Evolutionary conservation across 1,140 invertebrate genomes (phyloP).

Genomic region (Cotesia vestalis): DNA sequence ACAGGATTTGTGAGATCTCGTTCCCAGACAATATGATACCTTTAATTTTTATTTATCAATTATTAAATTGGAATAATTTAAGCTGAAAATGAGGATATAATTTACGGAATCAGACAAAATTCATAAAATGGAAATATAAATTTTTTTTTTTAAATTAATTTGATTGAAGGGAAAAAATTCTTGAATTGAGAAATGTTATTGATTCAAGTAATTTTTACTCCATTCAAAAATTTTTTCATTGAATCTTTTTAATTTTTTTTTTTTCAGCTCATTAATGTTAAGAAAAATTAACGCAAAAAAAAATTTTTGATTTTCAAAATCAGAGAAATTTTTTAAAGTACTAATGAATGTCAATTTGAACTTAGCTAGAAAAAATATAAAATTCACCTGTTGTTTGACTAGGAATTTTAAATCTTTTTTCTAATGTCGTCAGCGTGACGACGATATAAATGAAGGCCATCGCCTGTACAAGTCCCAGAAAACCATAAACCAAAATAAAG

Average conservation of each 20-base stretch:
- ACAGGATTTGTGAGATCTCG: constrained; percentile 76
- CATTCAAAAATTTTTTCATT: too few relatives aligned
- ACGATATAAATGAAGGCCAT: constrained; percentile 77
- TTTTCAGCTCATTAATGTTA: not conserved
- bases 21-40: constrained; percentile 76
- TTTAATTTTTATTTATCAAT: constrained; percentile 47
- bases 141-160: not conserved
- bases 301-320: not conserved
- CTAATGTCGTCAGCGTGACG: constrained; percentile 74
- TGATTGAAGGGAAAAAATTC: not conserved
- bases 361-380: too few relatives aligned
- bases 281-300: not conserved
- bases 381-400: constrained; percentile 74
- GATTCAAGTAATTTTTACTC: too few relatives aligned
- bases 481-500: constrained; percentile 73
- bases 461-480: constrained; percentile 75
- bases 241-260: not conserved
- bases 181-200: not conserved
- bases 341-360: too few relatives aligned
- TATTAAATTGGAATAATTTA: too few relatives aligned
- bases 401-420: constrained; percentile 77
- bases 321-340: not conserved
- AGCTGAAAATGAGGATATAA: too few relatives aligned
- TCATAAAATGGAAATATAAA: not conserved
- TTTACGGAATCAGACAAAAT: too few relatives aligned